Evolutionary conservation across 1,140 invertebrate genomes (phyloP), one percentile per base, ranked within the genome.

Genomic region (Melipona quadrifasciata): DNA sequence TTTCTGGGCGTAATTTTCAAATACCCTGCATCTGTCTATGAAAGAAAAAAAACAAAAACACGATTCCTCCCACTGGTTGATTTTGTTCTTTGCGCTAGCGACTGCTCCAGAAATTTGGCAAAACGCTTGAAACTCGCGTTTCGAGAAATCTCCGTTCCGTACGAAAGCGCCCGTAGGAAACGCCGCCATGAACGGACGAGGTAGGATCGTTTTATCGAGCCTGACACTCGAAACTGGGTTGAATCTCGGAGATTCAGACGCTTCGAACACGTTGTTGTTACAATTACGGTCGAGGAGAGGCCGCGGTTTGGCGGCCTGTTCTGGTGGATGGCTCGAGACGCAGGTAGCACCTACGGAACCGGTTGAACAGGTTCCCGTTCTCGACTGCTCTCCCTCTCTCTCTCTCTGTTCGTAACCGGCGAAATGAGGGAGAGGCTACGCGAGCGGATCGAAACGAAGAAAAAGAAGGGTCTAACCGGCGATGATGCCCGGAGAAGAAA

Each of bases 281-380:
- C 82, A 65, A 79, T 78, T 83, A 78, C 55, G 19, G 58, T 34
- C 2, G 58, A 57, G 17, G 57, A n/a, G 58, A 31, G 75, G 17
- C 34, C 39, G 34, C 14, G 21, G 34, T 27, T 65, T 21, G 57
- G 17, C 1, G 27, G 27, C 11, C n/a, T 27, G 64, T 70, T 24
- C 67, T 21, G 27, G 11, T 14, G 31, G 51, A 79, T 27, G 70
- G 39, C 61, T 70, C 67, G 68, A 61, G 82, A 77, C 73, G 79
- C 87, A 84, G 86, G 87, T 89, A 89, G 87, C 87, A 87, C 83
- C 77, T 71, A 31, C 31, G 70, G 68, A 88, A 89, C 87, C 87
- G 87, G 87, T 89, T 39, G 34, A 73, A 89, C 87, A 76, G 79
- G 87, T 88, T 79, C 55, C 79, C 58, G 78, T 78, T 73, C 70